Percentiles rank a stretch among this genome's conserved stretches.
Evolutionary conservation across 2,113 vertebrate genomes (phyloP).

Genomic region (Hippocampus guttulatus): DNA sequence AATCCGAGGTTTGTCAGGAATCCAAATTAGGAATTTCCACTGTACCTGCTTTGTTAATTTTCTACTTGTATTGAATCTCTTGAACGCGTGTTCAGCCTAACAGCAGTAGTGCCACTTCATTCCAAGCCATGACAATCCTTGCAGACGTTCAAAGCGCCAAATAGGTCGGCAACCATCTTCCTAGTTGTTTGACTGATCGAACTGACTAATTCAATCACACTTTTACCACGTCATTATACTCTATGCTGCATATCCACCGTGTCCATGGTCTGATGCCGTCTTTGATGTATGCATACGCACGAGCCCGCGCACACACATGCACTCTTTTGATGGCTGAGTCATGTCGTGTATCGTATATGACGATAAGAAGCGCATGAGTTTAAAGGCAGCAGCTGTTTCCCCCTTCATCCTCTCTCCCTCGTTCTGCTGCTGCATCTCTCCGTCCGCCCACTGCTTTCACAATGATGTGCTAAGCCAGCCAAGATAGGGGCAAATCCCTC

Average conservation of each 20-base stretch:
- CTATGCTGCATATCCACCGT: background rate
- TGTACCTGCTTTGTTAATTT: no score
- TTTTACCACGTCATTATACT: background rate
- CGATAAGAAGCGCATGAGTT: constrained; percentile 63
- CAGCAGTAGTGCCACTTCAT: background rate
- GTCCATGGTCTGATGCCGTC: background rate
- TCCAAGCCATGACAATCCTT: background rate
- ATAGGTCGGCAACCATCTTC: no score
- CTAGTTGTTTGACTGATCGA: no score
- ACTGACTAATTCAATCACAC: background rate
- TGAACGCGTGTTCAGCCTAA: background rate
- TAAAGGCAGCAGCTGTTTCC: constrained; percentile 63
- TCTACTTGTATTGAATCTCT: background rate
- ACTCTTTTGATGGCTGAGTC: constrained; percentile 61
- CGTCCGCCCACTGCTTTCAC: constrained; percentile 69
- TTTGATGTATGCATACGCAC: constrained; percentile 3
- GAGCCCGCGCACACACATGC: constrained; percentile 16
- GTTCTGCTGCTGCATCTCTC: constrained; percentile 51
- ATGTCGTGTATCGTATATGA: constrained; percentile 55
- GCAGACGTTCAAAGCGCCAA: background rate
- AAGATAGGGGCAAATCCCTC: constrained; percentile 70
- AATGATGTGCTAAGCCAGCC: constrained; percentile 62
- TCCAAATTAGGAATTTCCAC: no score
- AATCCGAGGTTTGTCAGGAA: background rate
- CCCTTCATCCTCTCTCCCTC: constrained; percentile 54